Percentiles rank a stretch among this genome's conserved stretches.
Conservation (phyloP, 2,113 vertebrate genomes). For the Actenoides lindsayi region DNA sequence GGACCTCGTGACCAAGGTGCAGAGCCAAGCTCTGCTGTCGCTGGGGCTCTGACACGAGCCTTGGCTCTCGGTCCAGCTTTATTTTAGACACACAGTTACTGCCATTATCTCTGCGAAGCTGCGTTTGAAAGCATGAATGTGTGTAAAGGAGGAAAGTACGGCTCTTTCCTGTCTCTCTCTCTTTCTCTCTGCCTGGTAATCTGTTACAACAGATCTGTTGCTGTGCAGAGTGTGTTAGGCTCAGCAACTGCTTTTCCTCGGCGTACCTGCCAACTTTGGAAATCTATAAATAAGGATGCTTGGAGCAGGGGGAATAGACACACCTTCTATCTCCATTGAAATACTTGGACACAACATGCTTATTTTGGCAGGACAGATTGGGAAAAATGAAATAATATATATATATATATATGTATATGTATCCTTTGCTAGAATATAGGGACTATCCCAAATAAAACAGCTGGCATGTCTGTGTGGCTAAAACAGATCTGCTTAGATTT, state of each 20-base stretch:
- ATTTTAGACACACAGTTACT: background rate
- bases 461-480: background rate
- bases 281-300: conserved; percentile 56
- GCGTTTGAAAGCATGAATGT: conserved; percentile 14
- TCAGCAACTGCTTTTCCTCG: conserved; percentile 50
- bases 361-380: conserved; percentile 29
- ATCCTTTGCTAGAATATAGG: background rate
- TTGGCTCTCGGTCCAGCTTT: background rate
- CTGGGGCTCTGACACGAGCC: background rate
- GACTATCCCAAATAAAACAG: background rate
- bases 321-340: conserved; percentile 45
- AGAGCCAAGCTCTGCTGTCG: background rate
- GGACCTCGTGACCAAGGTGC: background rate
- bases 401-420: background rate
- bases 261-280: conserved; percentile 43
- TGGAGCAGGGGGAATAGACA: background rate
- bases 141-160: conserved; percentile 13
- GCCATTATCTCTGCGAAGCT: background rate
- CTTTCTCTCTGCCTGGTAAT: conserved; percentile 34
- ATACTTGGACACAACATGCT: background rate
- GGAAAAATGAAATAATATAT: background rate
- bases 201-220: conserved; percentile 52
- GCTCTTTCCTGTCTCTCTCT: conserved; percentile 29
- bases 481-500: conserved; percentile 25
- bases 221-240: conserved; percentile 29